phyloP scores from a whole-genome alignment of 2,113 vertebrate genomes.

The Dasyornis broadbenti region DNA sequence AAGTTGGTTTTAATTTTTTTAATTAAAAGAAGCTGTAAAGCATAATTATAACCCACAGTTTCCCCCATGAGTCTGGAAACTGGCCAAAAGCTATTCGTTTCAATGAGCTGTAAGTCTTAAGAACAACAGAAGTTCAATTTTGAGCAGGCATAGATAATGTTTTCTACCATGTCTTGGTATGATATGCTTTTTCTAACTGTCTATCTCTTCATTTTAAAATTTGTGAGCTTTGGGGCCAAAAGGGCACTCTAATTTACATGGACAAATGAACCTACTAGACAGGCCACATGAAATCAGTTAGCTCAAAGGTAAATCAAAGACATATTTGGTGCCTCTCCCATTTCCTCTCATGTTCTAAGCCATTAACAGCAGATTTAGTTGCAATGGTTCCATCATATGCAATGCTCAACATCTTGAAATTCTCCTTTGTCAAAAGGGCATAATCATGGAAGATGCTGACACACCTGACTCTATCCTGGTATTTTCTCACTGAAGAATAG shows the following conservation, averaged over 20 bases:
- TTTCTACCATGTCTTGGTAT: neutral
- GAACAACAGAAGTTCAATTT: neutral
- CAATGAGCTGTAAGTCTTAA: neutral
- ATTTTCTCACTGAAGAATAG: neutral
- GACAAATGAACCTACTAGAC: neutral
- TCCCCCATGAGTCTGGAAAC: neutral
- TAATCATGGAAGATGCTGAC: neutral
- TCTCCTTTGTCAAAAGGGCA: neutral
- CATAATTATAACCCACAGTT: neutral
- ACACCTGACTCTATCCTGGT: neutral
- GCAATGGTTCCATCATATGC: neutral
- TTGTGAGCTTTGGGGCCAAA: conserved; percentile 9
- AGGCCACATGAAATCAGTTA: conserved; percentile 48
- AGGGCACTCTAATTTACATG: conserved; percentile 15
- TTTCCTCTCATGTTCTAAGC: conserved; percentile 1
- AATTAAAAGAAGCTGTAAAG: neutral
- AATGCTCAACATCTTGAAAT: neutral
- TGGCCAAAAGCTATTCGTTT: neutral
- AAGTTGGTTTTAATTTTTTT: neutral
- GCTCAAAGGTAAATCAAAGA: conserved; percentile 47
- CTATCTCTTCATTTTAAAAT: neutral
- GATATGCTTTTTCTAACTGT: neutral
- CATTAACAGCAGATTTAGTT: neutral
- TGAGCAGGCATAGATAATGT: neutral
- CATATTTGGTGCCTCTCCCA: neutral